These are phyloP conservation scores for Hapalemur alaotrensis DNA, from an alignment of 2,797 vertebrate genomes.

Conservation along the genomic window DNA sequence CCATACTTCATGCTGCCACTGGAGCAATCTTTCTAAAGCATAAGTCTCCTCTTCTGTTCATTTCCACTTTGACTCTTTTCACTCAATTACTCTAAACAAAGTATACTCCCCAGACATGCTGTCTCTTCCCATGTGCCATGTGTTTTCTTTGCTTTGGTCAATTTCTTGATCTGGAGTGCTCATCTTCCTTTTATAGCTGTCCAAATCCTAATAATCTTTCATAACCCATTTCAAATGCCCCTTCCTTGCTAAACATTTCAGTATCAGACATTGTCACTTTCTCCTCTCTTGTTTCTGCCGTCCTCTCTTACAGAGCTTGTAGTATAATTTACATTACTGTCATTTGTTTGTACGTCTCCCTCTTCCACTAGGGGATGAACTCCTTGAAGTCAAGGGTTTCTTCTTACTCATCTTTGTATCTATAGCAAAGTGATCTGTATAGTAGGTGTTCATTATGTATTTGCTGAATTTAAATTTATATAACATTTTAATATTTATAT, in stretches of 20 bases:
- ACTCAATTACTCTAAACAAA: background rate
- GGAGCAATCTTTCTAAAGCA: background rate
- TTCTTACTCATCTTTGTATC: background rate
- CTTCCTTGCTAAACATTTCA: background rate
- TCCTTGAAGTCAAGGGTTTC: background rate
- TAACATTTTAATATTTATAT: background rate
- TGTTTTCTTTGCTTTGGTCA: background rate
- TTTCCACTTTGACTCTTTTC: background rate
- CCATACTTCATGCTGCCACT: background rate
- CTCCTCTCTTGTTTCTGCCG: background rate
- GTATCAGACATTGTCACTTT: background rate
- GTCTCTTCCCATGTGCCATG: background rate
- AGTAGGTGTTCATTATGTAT: background rate
- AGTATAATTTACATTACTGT: background rate
- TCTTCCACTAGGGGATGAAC: background rate
- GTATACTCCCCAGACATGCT: background rate
- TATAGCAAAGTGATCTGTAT: background rate
- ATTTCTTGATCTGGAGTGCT: background rate
- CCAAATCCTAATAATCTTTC: background rate
- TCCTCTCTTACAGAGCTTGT: background rate
- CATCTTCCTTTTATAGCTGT: background rate
- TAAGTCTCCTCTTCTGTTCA: background rate
- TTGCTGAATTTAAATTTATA: background rate
- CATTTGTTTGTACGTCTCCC: background rate
- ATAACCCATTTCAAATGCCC: background rate